phyloP scores from a whole-genome alignment of 2,797 vertebrate species.

The Moxostoma hubbsi region DNA sequence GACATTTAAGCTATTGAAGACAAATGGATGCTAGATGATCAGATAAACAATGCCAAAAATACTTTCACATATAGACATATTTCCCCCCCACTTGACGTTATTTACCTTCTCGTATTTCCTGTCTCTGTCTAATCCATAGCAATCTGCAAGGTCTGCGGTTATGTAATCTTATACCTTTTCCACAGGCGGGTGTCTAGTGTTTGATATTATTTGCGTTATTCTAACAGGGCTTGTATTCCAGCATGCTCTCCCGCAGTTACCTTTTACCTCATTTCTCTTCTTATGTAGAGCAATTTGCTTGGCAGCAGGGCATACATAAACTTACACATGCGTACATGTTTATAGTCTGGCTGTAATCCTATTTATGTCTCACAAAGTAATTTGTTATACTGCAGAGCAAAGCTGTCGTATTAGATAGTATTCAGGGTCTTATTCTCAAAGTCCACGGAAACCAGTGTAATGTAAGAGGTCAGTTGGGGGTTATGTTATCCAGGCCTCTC shows the following conservation, averaged over 20 bases:
- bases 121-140: conserved; percentile 79
- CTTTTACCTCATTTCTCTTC: conserved; percentile 40
- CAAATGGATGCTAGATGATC: conserved; percentile 68
- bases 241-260: conserved; percentile 8
- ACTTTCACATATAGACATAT: conserved; percentile 61
- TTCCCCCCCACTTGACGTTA: conserved; percentile 32
- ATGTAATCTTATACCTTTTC: conserved; percentile 74
- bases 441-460: conserved; percentile 52
- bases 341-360: conserved; percentile 48
- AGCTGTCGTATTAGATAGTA: conserved; percentile 51
- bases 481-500: conserved; percentile 50
- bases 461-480: conserved; percentile 57
- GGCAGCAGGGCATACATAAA: conserved; percentile 36
- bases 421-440: conserved; percentile 47
- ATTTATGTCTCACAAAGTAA: conserved; percentile 57
- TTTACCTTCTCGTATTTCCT: conserved; percentile 72
- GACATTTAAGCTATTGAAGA: conserved; percentile 66
- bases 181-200: conserved; percentile 72
- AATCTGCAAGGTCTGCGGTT: conserved; percentile 74
- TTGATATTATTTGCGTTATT: conserved; percentile 51
- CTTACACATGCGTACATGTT: conserved; percentile 48
- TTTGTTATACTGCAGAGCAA: conserved; percentile 50
- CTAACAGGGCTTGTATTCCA: conserved; percentile 54
- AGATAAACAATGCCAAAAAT: conserved; percentile 74
- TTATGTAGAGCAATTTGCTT: conserved; percentile 11